These are phyloP conservation scores for Pardosa pseudoannulata DNA, from an alignment of 2,888 invertebrate species.

Conservation along the genomic window DNA sequence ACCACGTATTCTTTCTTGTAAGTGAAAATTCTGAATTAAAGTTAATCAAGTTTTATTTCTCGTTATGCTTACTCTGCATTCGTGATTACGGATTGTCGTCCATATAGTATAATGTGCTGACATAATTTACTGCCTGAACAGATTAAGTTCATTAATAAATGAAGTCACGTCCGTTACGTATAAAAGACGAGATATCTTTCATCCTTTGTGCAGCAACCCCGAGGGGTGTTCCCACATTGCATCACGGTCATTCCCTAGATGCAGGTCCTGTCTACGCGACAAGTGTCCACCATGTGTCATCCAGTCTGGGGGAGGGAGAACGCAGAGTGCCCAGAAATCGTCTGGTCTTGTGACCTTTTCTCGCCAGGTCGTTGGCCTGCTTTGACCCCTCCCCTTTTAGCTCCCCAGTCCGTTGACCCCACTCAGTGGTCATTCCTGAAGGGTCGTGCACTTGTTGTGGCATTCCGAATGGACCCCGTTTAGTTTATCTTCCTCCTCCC, in stretches of 20 bases:
- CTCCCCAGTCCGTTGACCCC: slow-evolving; percentile 50
- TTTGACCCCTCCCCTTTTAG: slow-evolving; percentile 42
- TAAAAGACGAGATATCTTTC: too few relatives aligned
- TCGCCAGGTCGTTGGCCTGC: slow-evolving; percentile 56
- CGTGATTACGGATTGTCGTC: too few relatives aligned
- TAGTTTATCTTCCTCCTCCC: slow-evolving; percentile 28
- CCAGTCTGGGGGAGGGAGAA: not conserved
- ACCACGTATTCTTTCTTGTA: too few relatives aligned
- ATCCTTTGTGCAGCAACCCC: not conserved
- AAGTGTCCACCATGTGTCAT: slow-evolving; percentile 58
- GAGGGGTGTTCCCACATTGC: slow-evolving; percentile 14
- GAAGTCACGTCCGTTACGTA: too few relatives aligned
- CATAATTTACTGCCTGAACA: too few relatives aligned
- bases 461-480: slow-evolving; percentile 54
- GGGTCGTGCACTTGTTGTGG: slow-evolving; percentile 62
- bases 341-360: slow-evolving; percentile 28
- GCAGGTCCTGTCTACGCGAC: slow-evolving; percentile 12
- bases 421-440: slow-evolving; percentile 62
- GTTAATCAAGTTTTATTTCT: too few relatives aligned
- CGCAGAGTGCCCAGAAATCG: not conserved
- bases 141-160: too few relatives aligned
- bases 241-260: slow-evolving; percentile 13
- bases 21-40: too few relatives aligned
- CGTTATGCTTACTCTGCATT: too few relatives aligned
- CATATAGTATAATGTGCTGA: too few relatives aligned